Evolutionary conservation across 1,140 invertebrate species (phyloP).

Genomic region (Drosophila melanica): DNA sequence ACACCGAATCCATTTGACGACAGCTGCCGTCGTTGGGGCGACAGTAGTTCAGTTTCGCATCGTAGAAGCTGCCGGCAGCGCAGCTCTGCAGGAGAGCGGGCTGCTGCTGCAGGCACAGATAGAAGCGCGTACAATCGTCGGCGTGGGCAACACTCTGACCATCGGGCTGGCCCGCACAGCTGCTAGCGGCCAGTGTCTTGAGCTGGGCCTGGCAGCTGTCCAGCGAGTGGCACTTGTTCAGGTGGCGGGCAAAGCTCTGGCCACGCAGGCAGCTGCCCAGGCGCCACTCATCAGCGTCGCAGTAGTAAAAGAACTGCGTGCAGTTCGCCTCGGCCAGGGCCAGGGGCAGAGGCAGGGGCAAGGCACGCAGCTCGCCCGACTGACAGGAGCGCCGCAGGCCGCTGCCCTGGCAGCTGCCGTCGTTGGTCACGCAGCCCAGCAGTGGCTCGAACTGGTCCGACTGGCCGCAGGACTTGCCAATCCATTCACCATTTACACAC

Average conservation of each 20-base stretch:
- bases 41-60: constrained; percentile 54
- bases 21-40: constrained; percentile 74
- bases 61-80: constrained; percentile 62
- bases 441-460: constrained; percentile 59
- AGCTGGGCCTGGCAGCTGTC: constrained; percentile 30
- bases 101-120: constrained; percentile 59
- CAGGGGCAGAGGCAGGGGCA: constrained; percentile 11
- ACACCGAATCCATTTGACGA: constrained; percentile 34
- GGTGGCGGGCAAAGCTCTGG: constrained; percentile 36
- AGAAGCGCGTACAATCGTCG: constrained; percentile 63
- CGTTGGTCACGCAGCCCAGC: constrained; percentile 55
- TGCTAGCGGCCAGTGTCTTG: background rate
- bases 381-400: constrained; percentile 61
- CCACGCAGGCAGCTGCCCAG: constrained; percentile 61
- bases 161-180: constrained; percentile 54
- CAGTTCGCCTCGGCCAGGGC: constrained; percentile 48
- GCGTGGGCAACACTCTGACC: constrained; percentile 60
- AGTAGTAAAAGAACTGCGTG: constrained; percentile 64
- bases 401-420: constrained; percentile 60
- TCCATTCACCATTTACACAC: constrained; percentile 52
- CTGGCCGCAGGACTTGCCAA: constrained; percentile 25
- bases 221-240: constrained; percentile 40
- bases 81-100: constrained; percentile 54
- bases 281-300: constrained; percentile 60
- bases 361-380: constrained; percentile 31